phyloP scores from a whole-genome alignment of 92 coral and sea anemone species.

The Parazoanthus swiftii region DNA sequence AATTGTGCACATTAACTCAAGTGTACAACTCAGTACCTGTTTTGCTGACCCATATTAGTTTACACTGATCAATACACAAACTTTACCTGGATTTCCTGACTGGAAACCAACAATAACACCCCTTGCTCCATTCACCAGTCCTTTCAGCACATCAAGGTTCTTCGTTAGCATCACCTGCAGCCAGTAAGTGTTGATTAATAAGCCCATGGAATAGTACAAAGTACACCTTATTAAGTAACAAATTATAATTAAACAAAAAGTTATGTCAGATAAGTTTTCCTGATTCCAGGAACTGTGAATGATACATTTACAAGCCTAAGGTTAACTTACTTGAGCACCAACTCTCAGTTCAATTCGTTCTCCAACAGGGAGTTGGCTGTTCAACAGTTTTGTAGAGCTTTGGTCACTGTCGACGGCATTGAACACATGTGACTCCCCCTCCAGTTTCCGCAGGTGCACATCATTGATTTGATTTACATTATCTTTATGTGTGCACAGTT shows the following conservation, averaged over 20 bases:
- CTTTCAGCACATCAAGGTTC: slow-evolving; percentile 88
- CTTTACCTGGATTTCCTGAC: slow-evolving; percentile 79
- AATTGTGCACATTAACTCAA: too few relatives aligned
- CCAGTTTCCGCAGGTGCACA: slow-evolving; percentile 70
- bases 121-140: slow-evolving; percentile 97
- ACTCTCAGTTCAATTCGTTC: slow-evolving; percentile 80
- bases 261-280: too few relatives aligned
- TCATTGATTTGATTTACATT: slow-evolving; percentile 94
- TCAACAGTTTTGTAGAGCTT: slow-evolving; percentile 56
- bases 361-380: slow-evolving; percentile 82
- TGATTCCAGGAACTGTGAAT: background rate
- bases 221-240: too few relatives aligned
- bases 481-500: slow-evolving; percentile 95
- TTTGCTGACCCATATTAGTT: too few relatives aligned
- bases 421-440: slow-evolving; percentile 68
- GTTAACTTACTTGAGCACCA: slow-evolving; percentile 84
- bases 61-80: background rate
- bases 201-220: background rate
- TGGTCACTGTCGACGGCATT: slow-evolving; percentile 88
- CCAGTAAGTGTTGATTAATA: background rate
- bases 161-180: slow-evolving; percentile 90
- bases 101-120: slow-evolving; percentile 81
- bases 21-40: too few relatives aligned
- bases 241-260: too few relatives aligned
- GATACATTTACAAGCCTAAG: background rate